Evolutionary conservation across 1,140 invertebrate species (phyloP).

Genomic region (Chymomyza costata): DNA sequence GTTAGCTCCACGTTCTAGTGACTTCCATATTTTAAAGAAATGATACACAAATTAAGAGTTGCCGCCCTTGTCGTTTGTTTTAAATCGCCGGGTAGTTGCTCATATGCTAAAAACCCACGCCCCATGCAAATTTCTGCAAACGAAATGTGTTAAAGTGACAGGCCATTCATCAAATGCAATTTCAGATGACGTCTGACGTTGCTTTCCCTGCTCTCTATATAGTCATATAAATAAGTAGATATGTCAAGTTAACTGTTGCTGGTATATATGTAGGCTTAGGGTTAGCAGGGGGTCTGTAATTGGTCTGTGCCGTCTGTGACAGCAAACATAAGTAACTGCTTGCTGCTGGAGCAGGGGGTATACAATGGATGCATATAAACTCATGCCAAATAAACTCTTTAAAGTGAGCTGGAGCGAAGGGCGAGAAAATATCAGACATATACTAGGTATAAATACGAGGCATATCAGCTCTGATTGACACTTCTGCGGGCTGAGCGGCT

Average conservation of each 20-base stretch:
- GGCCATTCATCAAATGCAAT: conserved; percentile 55
- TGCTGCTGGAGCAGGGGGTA: conserved; percentile 2
- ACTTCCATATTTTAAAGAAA: too few relatives aligned
- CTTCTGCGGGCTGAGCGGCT: conserved; percentile 8
- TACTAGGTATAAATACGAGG: conserved; percentile 14
- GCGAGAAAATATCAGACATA: background rate
- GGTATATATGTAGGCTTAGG: background rate
- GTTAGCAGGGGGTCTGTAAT: conserved; percentile 36
- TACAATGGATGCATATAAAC: conserved; percentile 27
- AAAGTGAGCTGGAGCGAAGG: background rate
- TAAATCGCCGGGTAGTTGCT: too few relatives aligned
- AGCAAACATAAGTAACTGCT: conserved; percentile 47
- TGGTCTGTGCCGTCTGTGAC: conserved; percentile 43
- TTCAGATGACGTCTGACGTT: too few relatives aligned
- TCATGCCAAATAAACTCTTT: too few relatives aligned
- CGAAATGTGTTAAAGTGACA: conserved; percentile 44
- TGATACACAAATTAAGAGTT: too few relatives aligned
- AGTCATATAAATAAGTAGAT: too few relatives aligned
- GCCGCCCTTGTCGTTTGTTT: too few relatives aligned
- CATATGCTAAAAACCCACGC: too few relatives aligned
- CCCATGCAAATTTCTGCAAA: too few relatives aligned
- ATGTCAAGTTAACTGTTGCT: background rate
- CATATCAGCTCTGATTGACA: conserved; percentile 54
- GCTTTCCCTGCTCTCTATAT: too few relatives aligned
- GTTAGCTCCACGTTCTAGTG: too few relatives aligned